Evolutionary conservation across 1,140 invertebrate genomes (phyloP).

Genomic region (Euglossa dilemma): DNA sequence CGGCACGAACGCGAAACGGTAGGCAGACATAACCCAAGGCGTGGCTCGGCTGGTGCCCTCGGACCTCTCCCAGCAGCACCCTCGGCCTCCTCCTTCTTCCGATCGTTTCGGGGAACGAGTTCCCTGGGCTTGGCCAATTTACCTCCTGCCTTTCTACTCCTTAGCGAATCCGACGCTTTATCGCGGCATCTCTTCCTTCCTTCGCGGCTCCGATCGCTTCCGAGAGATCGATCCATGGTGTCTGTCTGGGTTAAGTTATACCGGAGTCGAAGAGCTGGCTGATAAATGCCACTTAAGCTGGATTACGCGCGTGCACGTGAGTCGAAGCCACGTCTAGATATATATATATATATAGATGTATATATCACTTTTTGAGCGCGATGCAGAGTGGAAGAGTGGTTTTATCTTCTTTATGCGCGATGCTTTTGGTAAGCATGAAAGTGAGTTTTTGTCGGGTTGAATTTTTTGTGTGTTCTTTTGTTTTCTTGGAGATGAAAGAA

Average conservation of each 20-base stretch:
- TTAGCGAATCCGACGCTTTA: slow-evolving; percentile 26
- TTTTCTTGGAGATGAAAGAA: too few relatives aligned
- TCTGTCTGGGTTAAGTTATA: not conserved
- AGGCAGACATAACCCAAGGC: slow-evolving; percentile 50
- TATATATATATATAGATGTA: not conserved
- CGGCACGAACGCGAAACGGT: slow-evolving; percentile 51
- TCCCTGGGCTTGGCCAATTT: slow-evolving; percentile 41
- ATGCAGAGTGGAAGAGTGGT: too few relatives aligned
- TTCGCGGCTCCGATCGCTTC: not conserved
- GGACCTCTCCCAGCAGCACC: not conserved
- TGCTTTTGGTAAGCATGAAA: too few relatives aligned
- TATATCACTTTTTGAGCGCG: too few relatives aligned
- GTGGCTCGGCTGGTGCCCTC: slow-evolving; percentile 37
- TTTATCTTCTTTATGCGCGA: too few relatives aligned
- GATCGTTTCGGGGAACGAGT: slow-evolving; percentile 57
- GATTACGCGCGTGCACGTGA: not conserved
- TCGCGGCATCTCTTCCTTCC: slow-evolving; percentile 5
- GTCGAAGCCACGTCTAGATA: not conserved
- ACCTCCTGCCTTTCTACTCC: not conserved
- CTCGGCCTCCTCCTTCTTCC: too few relatives aligned
- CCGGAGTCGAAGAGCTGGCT: not conserved
- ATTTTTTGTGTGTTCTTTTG: too few relatives aligned
- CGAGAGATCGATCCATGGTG: slow-evolving; percentile 8
- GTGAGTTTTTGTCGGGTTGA: too few relatives aligned
- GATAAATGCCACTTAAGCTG: not conserved